Evolutionary conservation across 1,140 invertebrate species (phyloP), one percentile per base, ranked within the genome.

Genomic region (Manduca sexta): DNA sequence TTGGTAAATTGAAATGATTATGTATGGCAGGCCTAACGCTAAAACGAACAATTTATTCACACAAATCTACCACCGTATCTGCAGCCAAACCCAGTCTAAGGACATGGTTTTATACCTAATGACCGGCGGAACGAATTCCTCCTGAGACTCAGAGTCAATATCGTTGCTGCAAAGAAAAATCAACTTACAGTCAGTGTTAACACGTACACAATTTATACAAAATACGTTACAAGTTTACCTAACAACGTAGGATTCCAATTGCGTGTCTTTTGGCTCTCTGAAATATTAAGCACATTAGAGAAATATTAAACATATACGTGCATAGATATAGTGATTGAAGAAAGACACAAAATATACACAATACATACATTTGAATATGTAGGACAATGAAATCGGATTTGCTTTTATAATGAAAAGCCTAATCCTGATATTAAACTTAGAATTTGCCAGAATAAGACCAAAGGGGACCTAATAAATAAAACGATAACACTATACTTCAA

Each of bases 91-190:
- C 49, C 46, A 48, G 46, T 40, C 21, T 38, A 54, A 59, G 61
- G 47, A 60, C 46, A 54, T 41, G 45, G 61, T 61, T 60, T 30
- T 56, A 52, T 74, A 74, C 71, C 71, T 74, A 74, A 74, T 74
- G 17, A 69, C 43, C 34, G 43, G 52, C 33, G 61, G 59, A 52
- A 48, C 52, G 35, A 60, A 30, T 13, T 65, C 65, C 61, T 64
- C 70, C 40, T 59, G 60, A n/a, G 45, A 31, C 3, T 56, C 54
- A 38, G 35, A 53, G 21, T 73, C 69, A 49, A 82, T 68, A 75
- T 74, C 69, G 49, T 83, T 83, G 74, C 80, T 84, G 80, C 7
- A 79, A 84, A 84, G 57, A 77, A 73, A 76, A 74, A 46, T 54
- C 41, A 52, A 61, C 58, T 45, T 61, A 74, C 51, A 72, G 61